Percentiles rank a stretch among this genome's conserved stretches.
phyloP scores from a whole-genome alignment of 2,797 vertebrate genomes.

The Dromococcyx pavoninus region DNA sequence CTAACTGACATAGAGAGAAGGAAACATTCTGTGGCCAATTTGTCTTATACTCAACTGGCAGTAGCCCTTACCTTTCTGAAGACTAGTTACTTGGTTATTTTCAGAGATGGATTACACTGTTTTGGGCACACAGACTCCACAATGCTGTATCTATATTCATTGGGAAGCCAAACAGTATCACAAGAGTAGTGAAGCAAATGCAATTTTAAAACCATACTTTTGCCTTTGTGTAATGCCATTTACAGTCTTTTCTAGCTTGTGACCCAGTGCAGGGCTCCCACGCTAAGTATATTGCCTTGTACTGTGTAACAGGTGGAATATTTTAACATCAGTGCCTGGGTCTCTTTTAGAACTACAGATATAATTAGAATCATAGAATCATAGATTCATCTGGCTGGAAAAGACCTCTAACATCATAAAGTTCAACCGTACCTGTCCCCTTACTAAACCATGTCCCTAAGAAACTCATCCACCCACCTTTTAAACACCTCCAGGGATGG shows the following conservation, averaged over 20 bases:
- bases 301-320: neutral
- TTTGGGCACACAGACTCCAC: neutral
- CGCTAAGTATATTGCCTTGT: neutral
- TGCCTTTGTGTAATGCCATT: neutral
- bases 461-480: too few species aligned
- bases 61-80: neutral
- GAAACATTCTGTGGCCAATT: neutral
- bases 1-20: neutral
- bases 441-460: too few species aligned
- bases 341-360: neutral
- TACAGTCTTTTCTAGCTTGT: neutral
- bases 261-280: neutral
- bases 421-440: too few species aligned
- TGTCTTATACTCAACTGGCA: neutral
- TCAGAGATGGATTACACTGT: neutral
- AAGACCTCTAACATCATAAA: too few species aligned
- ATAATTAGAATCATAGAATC: too few species aligned
- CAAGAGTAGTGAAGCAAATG: neutral
- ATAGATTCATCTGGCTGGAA: too few species aligned
- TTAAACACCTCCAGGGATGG: too few species aligned
- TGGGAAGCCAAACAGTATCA: neutral
- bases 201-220: neutral
- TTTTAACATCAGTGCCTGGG: neutral
- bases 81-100: neutral
- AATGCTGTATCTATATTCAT: rapidly evolving